A percentile compares a stretch with the other conserved stretches of the same genome.
Conservation (phyloP, 2,113 vertebrate species). For the Potamarius usumacintae region DNA sequence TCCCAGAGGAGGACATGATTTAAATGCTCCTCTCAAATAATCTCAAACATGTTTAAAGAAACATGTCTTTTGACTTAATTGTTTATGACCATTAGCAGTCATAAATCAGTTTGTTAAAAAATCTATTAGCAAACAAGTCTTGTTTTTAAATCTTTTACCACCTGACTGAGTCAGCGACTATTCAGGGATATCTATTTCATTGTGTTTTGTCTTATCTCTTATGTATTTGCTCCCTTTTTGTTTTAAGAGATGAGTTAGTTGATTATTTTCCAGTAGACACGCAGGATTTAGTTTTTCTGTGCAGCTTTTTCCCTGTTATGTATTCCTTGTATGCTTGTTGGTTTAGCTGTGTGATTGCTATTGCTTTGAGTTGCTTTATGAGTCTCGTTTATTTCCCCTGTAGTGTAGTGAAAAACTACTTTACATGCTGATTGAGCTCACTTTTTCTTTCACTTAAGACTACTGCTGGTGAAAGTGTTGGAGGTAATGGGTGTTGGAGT, state of each 20-base stretch:
- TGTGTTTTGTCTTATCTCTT: neutral
- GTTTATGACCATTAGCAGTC: constrained; percentile 17
- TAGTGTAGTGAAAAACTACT: neutral
- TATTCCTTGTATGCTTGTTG: neutral
- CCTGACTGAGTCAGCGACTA: too few relatives aligned
- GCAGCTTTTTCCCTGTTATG: neutral
- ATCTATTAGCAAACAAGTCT: neutral
- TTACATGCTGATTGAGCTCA: neutral
- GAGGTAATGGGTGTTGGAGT: neutral
- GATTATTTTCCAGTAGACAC: neutral
- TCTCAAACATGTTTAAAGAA: constrained; percentile 15
- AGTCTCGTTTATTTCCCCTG: neutral
- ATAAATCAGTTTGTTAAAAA: neutral
- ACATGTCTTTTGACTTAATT: neutral
- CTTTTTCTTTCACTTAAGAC: neutral
- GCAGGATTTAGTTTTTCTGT: neutral
- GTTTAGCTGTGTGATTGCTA: neutral
- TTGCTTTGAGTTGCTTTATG: neutral
- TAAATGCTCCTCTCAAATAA: constrained; percentile 16
- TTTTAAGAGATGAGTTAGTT: neutral
- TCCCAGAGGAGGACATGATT: constrained; percentile 27
- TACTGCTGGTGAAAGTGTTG: neutral
- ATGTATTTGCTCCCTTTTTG: neutral
- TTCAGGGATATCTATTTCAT: neutral
- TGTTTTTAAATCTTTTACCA: neutral